Evolutionary conservation across 2,888 invertebrate species (phyloP), one percentile per base, ranked within the genome.

Genomic region (Orthosia gracilis): DNA sequence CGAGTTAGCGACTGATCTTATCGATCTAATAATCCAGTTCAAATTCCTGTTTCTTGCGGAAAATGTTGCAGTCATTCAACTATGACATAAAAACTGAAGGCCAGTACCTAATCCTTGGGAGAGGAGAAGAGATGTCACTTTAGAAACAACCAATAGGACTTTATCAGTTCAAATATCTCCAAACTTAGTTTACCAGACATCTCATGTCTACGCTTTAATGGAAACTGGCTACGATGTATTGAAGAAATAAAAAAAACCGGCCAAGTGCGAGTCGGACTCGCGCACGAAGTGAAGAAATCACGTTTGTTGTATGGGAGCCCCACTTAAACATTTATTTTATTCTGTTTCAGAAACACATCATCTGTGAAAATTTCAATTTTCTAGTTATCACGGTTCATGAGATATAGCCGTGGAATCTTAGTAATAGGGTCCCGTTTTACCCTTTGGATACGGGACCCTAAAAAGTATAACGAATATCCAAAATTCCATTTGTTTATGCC

Each of bases 11-110:
- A 68, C 17, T 15, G 23, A 18, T 58, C n/a, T 17, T 31, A 74
- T 52, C 45, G n/a, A 77, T 31, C 15, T 45, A 31, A 45, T 31
- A 57, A 45, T 58, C 11, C 18, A 21, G 40, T 12, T 9, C 13
- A 59, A 45, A 47, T 31, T 52, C 52, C 47, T 31, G n/a, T 52
- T 58, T 47, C 5, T 3, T 23, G 13, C 7, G 31, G 31, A 40
- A 49, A 58, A 69, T 31, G 0, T 59, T 21, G 9, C 17, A 47
- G 23, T 52, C 7, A 47, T 67, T 76, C 45, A 59, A 64, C 31
- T 49, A 49, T 26, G 1, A 15, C 15, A 7, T 21, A 61, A 21
- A 18, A 50, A 26, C 5, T 50, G 26, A 64, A 31, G 4, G 13
- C 15, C 15, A 70, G 15, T 21, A 45, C n/a, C n/a, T n/a, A n/a